Percentiles rank a stretch among this genome's conserved stretches.
Evolutionary conservation across 2,113 vertebrate genomes (phyloP).

Genomic region (Sterna hirundo): DNA sequence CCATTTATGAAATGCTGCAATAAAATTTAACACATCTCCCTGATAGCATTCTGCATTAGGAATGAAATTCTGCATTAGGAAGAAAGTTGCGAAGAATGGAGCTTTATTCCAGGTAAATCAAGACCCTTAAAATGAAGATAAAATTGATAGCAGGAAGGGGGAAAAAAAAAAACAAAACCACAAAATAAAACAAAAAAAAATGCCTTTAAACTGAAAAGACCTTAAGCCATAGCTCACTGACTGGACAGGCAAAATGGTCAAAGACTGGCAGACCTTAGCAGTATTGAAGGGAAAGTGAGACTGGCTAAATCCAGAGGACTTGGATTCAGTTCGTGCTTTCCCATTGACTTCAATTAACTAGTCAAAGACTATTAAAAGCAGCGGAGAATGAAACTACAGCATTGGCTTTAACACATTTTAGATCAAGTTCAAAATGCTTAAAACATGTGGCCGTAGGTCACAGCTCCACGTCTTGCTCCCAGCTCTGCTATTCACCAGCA

Average conservation of each 20-base stretch:
- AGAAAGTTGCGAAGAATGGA: not conserved
- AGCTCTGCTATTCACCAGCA: not conserved
- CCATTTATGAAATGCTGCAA: slow-evolving; percentile 24
- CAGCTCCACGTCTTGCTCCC: not conserved
- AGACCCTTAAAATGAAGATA: not conserved
- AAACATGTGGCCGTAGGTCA: not conserved
- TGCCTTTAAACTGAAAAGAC: not conserved
- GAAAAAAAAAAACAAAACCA: too few species aligned
- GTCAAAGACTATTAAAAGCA: not conserved
- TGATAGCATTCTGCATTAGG: not conserved
- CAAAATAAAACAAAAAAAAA: not conserved
- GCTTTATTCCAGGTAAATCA: not conserved
- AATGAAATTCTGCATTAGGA: not conserved
- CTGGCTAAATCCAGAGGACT: not conserved
- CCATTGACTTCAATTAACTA: not conserved
- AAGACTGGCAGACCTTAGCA: not conserved
- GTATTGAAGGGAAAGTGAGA: not conserved
- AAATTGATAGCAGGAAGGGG: not conserved
- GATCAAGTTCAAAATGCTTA: not conserved
- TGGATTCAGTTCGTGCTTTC: not conserved
- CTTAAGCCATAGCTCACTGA: not conserved
- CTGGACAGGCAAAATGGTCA: not conserved
- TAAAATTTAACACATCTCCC: slow-evolving; percentile 19
- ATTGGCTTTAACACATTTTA: not conserved
- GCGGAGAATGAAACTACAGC: not conserved